Evolutionary conservation across 1,140 invertebrate species (phyloP).

Genomic region (Cyclina sinensis): DNA sequence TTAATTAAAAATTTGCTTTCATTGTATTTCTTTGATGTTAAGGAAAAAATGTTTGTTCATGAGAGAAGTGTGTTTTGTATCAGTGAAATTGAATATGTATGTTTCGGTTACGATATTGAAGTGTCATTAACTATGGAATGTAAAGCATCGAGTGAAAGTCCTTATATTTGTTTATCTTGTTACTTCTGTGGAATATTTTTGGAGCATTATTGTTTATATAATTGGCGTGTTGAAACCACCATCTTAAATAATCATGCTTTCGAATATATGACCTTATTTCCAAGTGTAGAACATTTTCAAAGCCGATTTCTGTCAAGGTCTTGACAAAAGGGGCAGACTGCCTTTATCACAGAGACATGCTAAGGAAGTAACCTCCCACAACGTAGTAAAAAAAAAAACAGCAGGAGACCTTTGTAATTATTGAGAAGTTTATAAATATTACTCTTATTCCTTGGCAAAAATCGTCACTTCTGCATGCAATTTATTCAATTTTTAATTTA

Average conservation of each 20-base stretch:
- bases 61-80: not conserved
- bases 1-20: too few relatives aligned
- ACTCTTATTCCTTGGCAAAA: too few relatives aligned
- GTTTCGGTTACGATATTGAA: not conserved
- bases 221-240: not conserved
- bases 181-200: too few relatives aligned
- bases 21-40: not conserved
- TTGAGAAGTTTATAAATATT: too few relatives aligned
- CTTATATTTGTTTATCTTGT: too few relatives aligned
- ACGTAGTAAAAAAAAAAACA: too few relatives aligned
- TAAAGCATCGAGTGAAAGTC: too few relatives aligned
- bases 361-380: too few relatives aligned
- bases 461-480: too few relatives aligned
- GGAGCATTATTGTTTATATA: not conserved
- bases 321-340: slow-evolving; percentile 39
- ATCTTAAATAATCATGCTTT: not conserved
- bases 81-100: not conserved
- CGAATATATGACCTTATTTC: not conserved
- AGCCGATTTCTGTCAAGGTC: not conserved
- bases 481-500: too few relatives aligned
- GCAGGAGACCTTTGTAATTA: too few relatives aligned
- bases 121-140: too few relatives aligned
- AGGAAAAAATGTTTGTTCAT: not conserved
- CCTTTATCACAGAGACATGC: not conserved
- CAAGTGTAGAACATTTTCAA: not conserved